Base-by-base conservation (phyloP, 1,140 invertebrate species). In the Antheraea pernyi region DNA sequence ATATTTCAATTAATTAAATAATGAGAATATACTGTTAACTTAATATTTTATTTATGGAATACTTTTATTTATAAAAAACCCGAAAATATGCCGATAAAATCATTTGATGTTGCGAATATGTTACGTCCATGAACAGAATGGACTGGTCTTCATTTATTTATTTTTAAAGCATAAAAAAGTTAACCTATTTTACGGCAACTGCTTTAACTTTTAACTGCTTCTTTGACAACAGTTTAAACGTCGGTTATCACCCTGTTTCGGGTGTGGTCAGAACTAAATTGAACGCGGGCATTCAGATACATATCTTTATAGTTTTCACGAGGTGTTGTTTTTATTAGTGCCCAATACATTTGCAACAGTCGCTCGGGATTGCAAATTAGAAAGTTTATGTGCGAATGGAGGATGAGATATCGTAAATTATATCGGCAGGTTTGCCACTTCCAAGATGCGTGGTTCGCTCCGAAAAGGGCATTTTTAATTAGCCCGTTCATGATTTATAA, bases 261-360 rank as follows among this genome's bases (percentile, higher is more conserved):
- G 84, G 84, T 87, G 88, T 87, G 86, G 86, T 83, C 85, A 85
- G 71, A 72, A 74, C 81, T 80, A 82, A 86, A 87, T 82, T 77
- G 78, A 84, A 83, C 80, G 82, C 81, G 78, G 78, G 83, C 82
- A 82, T n/a, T n/a, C n/a, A n/a, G n/a, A n/a, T n/a, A 88, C 86
- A 91, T 85, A 84, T 81, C 86, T 89, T 90, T 90, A 91, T 89
- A 85, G 82, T 86, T 89, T 81, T 80, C 73, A 69, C 65, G 82
- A 85, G 81, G 83, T 88, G 84, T 89, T 90, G 77, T 79, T 89
- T 89, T 91, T 85, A 86, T 88, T 86, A 79, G 76, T 72, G 65
- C 76, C 72, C 76, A 78, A 81, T 87, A 81, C 83, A 82, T 81
- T 79, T 77, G 77, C 74, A 76, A 73, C 73, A 78, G 68, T 72